Base-by-base conservation (phyloP, 1,140 invertebrate genomes). In the Bathynomus jamesi region DNA sequence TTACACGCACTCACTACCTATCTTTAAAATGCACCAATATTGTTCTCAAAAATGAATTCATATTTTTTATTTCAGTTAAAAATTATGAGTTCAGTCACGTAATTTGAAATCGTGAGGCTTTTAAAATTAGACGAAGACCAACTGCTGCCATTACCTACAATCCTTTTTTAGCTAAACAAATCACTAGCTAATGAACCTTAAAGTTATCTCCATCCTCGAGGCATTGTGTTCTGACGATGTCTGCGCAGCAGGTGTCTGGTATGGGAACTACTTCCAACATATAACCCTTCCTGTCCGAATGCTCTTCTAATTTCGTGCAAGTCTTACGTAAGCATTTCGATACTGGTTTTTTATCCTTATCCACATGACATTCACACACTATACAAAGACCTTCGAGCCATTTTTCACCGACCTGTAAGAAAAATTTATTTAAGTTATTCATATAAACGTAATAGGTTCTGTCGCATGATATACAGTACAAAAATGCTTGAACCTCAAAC, bases 351-450 rank as follows among this genome's bases (percentile, higher is more conserved):
- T 69, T 75, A 28, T 76, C 77, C 29, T 79, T 67, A 0, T 76
- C 71, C 32, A 78, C 62, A 67, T 82, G 81, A 78, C 89, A 90
- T 24, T 81, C 80, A 78, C 90, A 91, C 3, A 81, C 81, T 17
- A 85, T 84, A 74, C 89, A 91, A 3, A 87, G 86, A 0, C 89
- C 89, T 78, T 91, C 89, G 72, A 84, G 76, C 89, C 89, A 91
- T 1, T 80, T 84, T 13, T 86, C 84, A 30, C 87, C 86, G 61
- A 77, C 71, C 78, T 81, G 68, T 21, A 24, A 31, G 8, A 53
- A n/a, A n/a, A n/a, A n/a, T n/a, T n/a, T n/a, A n/a, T n/a, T n/a
- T n/a, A n/a, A n/a, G n/a, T n/a, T n/a, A n/a, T n/a, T n/a, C n/a
- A n/a, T n/a, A n/a, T n/a, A n/a, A n/a, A n/a, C n/a, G n/a, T n/a